Conservation (phyloP, 2,888 invertebrate genomes). For the Lochmaea crataegi region DNA sequence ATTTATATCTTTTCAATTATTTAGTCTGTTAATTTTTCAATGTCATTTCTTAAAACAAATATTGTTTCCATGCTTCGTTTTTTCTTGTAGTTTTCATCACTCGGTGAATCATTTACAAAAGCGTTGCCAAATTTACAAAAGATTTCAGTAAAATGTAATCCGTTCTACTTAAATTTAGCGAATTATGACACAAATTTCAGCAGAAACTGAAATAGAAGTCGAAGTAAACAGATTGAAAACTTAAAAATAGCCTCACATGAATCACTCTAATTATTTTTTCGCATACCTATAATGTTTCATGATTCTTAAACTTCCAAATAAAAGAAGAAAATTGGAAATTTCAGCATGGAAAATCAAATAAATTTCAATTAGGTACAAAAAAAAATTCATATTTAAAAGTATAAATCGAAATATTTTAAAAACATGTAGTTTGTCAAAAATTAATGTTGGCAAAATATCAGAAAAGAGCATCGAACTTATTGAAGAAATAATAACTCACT, state of each 20-base stretch:
- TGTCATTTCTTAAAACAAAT: too few relatives aligned
- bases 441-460: conserved; percentile 13
- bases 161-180: conserved; percentile 37
- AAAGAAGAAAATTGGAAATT: not conserved
- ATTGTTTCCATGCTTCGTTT: not conserved
- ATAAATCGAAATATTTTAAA: not conserved
- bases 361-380: not conserved
- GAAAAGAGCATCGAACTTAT: not conserved
- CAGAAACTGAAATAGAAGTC: conserved; percentile 22
- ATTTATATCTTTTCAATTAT: too few relatives aligned
- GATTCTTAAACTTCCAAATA: not conserved
- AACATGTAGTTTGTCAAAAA: conserved; percentile 1
- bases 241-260: conserved; percentile 24
- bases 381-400: too few relatives aligned
- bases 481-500: conserved; percentile 62
- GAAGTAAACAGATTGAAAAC: conserved; percentile 2
- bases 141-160: not conserved
- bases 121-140: not conserved
- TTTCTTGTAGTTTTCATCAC: not conserved
- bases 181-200: conserved; percentile 27
- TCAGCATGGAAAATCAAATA: not conserved
- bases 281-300: not conserved
- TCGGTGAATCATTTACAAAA: not conserved
- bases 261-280: conserved; percentile 11
- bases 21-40: too few relatives aligned